phyloP scores from a whole-genome alignment of 2,797 vertebrate genomes.

The Labroides dimidiatus region DNA sequence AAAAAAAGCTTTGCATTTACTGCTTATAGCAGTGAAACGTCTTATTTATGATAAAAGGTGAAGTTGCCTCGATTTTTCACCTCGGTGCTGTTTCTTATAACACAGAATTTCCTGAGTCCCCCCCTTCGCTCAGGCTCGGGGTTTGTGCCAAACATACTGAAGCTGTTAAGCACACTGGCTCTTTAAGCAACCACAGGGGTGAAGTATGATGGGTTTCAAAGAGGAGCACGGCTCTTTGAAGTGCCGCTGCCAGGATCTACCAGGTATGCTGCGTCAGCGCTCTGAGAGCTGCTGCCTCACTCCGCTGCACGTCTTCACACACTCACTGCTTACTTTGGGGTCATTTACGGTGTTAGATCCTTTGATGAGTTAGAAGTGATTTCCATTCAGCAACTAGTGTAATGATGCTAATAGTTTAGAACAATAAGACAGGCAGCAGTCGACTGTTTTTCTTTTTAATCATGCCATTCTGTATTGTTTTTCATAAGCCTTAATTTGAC shows the following conservation, averaged over 20 bases:
- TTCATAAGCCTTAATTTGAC: constrained; percentile 7
- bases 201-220: constrained; percentile 91
- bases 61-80: constrained; percentile 78
- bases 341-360: constrained; percentile 13
- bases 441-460: no score
- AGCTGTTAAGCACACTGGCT: constrained; percentile 90
- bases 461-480: constrained; percentile 32
- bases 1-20: constrained; percentile 52
- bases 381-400: constrained; percentile 28
- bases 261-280: constrained; percentile 92
- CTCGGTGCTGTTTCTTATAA: constrained; percentile 77
- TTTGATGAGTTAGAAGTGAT: constrained; percentile 5
- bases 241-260: constrained; percentile 89
- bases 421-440: no score
- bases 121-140: constrained; percentile 61
- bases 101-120: constrained; percentile 76
- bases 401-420: constrained; percentile 17
- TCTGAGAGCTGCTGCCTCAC: constrained; percentile 66
- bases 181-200: constrained; percentile 89
- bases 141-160: constrained; percentile 92
- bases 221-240: constrained; percentile 89
- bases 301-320: constrained; percentile 34
- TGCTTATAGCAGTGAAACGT: constrained; percentile 52
- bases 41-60: constrained; percentile 74
- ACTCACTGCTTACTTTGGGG: constrained; percentile 29